Conservation (phyloP, 2,797 vertebrate genomes). For the Manis javanica region DNA sequence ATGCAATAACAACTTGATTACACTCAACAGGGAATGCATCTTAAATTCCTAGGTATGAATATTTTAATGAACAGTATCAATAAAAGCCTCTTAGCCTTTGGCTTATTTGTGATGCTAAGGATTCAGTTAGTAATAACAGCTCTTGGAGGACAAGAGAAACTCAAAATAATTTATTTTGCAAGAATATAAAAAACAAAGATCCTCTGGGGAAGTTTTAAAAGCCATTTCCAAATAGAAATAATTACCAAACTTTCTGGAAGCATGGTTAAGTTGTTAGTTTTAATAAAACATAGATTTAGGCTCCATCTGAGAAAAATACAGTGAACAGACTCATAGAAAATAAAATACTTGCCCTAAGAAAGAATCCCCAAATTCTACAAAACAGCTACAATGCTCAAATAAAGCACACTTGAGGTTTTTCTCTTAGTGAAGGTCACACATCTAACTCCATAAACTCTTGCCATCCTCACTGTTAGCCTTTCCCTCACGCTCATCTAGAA, state of each 20-base stretch:
- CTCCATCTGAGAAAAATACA: background rate
- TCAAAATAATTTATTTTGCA: constrained; percentile 46
- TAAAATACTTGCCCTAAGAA: background rate
- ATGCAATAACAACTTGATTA: constrained; percentile 47
- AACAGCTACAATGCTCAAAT: background rate
- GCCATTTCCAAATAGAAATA: background rate
- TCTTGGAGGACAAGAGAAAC: constrained; percentile 40
- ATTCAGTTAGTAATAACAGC: constrained; percentile 17
- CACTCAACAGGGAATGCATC: constrained; percentile 53
- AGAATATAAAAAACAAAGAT: constrained; percentile 18
- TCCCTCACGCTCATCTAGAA: background rate
- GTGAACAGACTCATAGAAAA: background rate
- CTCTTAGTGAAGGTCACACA: background rate
- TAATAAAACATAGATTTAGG: background rate
- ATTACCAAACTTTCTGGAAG: constrained; percentile 28
- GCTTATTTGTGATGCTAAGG: constrained; percentile 45
- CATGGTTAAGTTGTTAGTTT: constrained; percentile 7
- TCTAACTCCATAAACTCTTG: background rate
- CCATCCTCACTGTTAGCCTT: background rate
- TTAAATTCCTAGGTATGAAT: constrained; percentile 58
- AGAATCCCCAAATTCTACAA: background rate
- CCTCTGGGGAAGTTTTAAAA: constrained; percentile 36
- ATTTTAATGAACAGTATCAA: constrained; percentile 67
- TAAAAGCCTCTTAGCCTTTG: constrained; percentile 66
- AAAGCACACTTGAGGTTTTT: background rate